phyloP scores from a whole-genome alignment of 1,140 invertebrate species.

The Amphibalanus amphitrite region DNA sequence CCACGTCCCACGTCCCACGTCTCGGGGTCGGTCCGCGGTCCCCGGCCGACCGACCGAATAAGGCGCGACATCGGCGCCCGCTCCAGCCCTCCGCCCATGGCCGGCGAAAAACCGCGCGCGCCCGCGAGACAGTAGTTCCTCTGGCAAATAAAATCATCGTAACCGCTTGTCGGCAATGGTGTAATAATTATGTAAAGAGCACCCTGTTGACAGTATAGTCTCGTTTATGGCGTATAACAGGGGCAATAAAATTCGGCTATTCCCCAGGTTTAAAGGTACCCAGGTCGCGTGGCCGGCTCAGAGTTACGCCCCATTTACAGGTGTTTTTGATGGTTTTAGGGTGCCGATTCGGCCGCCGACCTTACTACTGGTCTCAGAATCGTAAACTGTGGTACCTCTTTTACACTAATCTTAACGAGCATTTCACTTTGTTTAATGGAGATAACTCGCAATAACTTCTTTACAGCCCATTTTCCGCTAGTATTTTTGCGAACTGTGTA shows the following conservation, averaged over 20 bases:
- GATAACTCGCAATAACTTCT: background rate
- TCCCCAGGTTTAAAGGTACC: background rate
- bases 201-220: background rate
- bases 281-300: background rate
- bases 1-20: no score
- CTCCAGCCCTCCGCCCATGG: background rate
- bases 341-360: background rate
- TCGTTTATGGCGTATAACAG: constrained; percentile 1
- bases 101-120: constrained; percentile 15
- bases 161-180: background rate
- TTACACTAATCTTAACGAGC: background rate
- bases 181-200: constrained; percentile 2
- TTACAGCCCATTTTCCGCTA: background rate
- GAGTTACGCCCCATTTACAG: background rate
- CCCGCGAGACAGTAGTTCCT: background rate
- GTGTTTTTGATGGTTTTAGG: background rate
- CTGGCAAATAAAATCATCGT: constrained; percentile 1
- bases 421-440: background rate
- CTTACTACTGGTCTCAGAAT: background rate
- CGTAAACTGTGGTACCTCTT: background rate
- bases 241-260: background rate
- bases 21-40: no score
- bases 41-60: no score
- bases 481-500: background rate
- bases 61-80: background rate